These are phyloP conservation scores for Bambusicola thoracicus DNA, from an alignment of 2,113 vertebrate genomes.

Conservation along the genomic window DNA sequence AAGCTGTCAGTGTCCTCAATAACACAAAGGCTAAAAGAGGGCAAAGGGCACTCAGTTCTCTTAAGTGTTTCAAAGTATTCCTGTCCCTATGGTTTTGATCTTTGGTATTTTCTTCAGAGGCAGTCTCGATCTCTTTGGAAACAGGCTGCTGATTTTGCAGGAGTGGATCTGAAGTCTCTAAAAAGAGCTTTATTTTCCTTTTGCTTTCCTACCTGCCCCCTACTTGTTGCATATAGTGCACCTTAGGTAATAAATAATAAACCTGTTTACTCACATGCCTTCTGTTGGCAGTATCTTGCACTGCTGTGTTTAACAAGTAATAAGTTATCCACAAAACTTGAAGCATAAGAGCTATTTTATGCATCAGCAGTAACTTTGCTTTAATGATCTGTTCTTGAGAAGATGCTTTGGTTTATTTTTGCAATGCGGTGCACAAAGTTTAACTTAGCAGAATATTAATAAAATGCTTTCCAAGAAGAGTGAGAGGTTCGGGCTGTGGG, in stretches of 20 bases:
- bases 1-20: not conserved
- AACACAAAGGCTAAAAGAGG: not conserved
- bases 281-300: constrained; percentile 35
- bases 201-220: not conserved
- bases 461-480: not conserved
- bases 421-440: not conserved
- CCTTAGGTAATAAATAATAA: constrained; percentile 52
- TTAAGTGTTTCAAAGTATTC: not conserved
- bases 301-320: constrained; percentile 56
- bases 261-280: constrained; percentile 41
- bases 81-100: not conserved
- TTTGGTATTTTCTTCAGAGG: not conserved
- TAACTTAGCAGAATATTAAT: constrained; percentile 22
- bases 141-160: not conserved
- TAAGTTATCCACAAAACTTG: not conserved
- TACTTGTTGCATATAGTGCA: not conserved
- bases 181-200: not conserved
- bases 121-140: not conserved
- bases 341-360: not conserved
- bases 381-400: not conserved
- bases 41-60: not conserved
- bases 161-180: not conserved
- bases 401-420: not conserved
- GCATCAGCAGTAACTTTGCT: not conserved
- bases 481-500: not conserved